These are phyloP conservation scores for Aurelia sp. DNA, from an alignment of 30 jellyfish, hydroid and myxozoan genomes.

Conservation along the genomic window DNA sequence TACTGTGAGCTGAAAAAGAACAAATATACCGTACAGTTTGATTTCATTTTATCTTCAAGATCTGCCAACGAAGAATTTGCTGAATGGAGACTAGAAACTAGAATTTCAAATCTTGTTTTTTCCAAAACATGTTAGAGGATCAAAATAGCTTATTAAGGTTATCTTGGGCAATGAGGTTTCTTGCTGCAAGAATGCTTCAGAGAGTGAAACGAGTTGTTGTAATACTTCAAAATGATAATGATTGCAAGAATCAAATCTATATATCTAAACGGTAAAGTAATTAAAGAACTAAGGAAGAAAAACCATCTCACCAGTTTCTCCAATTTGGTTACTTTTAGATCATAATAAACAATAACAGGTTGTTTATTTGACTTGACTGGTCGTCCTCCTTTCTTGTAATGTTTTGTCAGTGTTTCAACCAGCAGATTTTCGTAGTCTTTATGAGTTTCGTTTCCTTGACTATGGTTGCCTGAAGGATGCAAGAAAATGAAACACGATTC, in stretches of 20 bases:
- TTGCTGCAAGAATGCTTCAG: too few relatives aligned
- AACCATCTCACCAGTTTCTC: conserved; percentile 30
- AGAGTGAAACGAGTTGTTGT: too few relatives aligned
- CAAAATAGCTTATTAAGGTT: too few relatives aligned
- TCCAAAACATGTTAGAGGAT: too few relatives aligned
- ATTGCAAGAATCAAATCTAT: neutral
- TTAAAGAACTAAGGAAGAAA: neutral
- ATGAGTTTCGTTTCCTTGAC: too few relatives aligned
- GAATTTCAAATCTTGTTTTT: too few relatives aligned
- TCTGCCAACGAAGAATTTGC: neutral
- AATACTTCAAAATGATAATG: too few relatives aligned
- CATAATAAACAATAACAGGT: conserved; percentile 38
- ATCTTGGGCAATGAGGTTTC: too few relatives aligned
- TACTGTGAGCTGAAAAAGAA: conserved; percentile 28
- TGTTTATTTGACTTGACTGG: conserved; percentile 52
- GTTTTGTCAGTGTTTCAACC: conserved; percentile 17
- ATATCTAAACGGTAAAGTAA: neutral
- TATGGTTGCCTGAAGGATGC: too few relatives aligned
- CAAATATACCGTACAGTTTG: neutral
- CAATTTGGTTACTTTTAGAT: conserved; percentile 25
- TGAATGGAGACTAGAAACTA: neutral
- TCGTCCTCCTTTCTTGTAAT: conserved; percentile 41
- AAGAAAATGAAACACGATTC: too few relatives aligned
- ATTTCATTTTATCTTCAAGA: too few relatives aligned
- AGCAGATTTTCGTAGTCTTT: conserved; percentile 9